Base-by-base conservation (phyloP, 2,888 invertebrate species). In the Drosophila meridionalis region DNA sequence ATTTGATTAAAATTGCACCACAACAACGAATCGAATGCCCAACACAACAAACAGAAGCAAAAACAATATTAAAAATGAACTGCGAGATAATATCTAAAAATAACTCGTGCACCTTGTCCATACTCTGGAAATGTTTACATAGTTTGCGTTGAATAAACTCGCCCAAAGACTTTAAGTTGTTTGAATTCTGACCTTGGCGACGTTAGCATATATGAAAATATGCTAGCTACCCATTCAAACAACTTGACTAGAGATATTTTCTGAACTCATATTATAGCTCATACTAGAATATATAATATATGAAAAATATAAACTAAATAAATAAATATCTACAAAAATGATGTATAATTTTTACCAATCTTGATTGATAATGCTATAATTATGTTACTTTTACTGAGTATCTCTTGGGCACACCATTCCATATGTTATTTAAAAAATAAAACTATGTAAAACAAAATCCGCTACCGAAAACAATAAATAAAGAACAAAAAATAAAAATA, bases 1-100 rank as follows among this genome's bases (percentile, higher is more conserved):
- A 77, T 83, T 90, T 86, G 86, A 90, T 86, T 85, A 89, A 88
- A 87, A 80, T 72, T 83, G 67, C 52, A 48, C 43, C 60, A 71
- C 72, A 81, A 73, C 40, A 75, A 47, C 69, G 68, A 73, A 63
- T 75, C 63, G 61, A 66, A 48, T n/a, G 58, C 30, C 20, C n/a
- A 65, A 78, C 28, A 40, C 38, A 40, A 38, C 62, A 78, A 28
- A 40, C 38, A 40, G 28, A 40, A 34, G 38, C 34, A 69, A 75
- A 66, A 76, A 64, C 76, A 71, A 71, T 61, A 50, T 63, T 71
- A 30, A 53, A 67, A 50, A 59, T 55, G 60, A 68, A 42, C 42
- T 30, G 56, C 50, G 8, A 47, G 52, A 42, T 57, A 61, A 50
- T 14, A 68, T 58, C 47, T 47, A 53, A 57, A 72, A 67, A 74